Evolutionary conservation across 2,113 vertebrate species (phyloP), one percentile per base, ranked within the genome.

Genomic region (Bettongia penicillata): DNA sequence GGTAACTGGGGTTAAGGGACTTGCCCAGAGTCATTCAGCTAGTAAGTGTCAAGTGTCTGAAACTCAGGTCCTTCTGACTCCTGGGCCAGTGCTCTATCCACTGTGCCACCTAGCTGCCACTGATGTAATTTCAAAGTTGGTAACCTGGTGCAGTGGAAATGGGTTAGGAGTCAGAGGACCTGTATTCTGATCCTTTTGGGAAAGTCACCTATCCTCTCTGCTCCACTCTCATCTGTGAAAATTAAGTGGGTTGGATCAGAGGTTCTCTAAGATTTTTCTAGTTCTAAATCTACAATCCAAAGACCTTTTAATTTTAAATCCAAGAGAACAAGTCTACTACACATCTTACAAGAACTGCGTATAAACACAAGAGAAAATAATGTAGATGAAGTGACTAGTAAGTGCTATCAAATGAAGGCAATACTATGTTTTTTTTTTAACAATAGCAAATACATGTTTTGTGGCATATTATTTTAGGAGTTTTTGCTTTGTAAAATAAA

Each of bases 401-500:
- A 37, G 14, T 68, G 37, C 31, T n/a, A 10, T 68, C 19, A 68
- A 68, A 37, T 68, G 61, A 68, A 11, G 31, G 37, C 11, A 68
- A n/a, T 6, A 37, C 31, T 31, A 61, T 2, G 55, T 48, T 68
- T 11, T 37, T 68, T 68, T 68, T n/a, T 37, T 37, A 37, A 11
- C 47, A 91, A 94, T 94, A 95, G 91, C 49, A 89, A 49, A 92
- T 53, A 55, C 6, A 89, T 53, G 0, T n/a, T 84, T 95, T 31
- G 91, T 68, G 61, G 26, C 2, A 93, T 93, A 24, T 43, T 92
- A 92, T 37, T 47, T 68, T 43, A 89, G 49, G 11, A 90, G 91
- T 91, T 55, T 93, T 68, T 1, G 8, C 92, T 51, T 92, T 90
- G 68, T 77, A 93, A 91, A 91, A 93, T 51, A 57, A 90, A 90